Evolutionary conservation across 2,797 vertebrate species (phyloP).

Genomic region (Adelosebastes latens): DNA sequence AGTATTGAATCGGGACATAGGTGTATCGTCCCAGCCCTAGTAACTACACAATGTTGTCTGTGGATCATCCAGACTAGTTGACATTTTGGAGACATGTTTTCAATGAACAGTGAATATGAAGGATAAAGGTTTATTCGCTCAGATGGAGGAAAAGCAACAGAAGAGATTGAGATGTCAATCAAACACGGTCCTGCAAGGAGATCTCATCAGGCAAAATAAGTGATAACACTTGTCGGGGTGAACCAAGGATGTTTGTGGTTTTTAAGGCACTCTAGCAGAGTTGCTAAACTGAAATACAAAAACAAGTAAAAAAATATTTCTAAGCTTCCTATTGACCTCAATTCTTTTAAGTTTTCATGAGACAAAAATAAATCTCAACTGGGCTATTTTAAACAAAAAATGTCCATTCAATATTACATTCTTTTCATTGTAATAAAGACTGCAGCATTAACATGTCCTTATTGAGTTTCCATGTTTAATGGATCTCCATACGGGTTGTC

Average conservation of each 20-base stretch:
- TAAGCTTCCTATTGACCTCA: neutral
- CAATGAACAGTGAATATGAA: neutral
- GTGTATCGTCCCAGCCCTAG: too few relatives aligned
- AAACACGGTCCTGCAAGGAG: neutral
- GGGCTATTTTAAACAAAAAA: neutral
- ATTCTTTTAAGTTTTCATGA: neutral
- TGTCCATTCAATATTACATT: neutral
- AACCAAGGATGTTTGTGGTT: neutral
- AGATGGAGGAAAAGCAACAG: neutral
- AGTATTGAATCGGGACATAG: too few relatives aligned
- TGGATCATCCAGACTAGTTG: too few relatives aligned
- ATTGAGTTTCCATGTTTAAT: constrained; percentile 1
- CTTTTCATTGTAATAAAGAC: neutral
- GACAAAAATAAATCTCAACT: neutral
- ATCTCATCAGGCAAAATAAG: neutral
- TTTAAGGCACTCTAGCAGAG: neutral
- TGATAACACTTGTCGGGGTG: neutral
- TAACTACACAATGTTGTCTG: neutral
- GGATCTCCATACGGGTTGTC: neutral
- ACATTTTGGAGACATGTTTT: neutral
- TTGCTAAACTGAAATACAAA: neutral
- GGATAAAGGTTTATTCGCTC: neutral
- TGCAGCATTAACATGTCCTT: constrained; percentile 10
- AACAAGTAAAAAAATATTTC: neutral
- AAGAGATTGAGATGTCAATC: neutral